Percentiles rank a stretch among this genome's conserved stretches.
Conservation (phyloP, 2,797 vertebrate species). For the Pachyuromys duprasi region DNA sequence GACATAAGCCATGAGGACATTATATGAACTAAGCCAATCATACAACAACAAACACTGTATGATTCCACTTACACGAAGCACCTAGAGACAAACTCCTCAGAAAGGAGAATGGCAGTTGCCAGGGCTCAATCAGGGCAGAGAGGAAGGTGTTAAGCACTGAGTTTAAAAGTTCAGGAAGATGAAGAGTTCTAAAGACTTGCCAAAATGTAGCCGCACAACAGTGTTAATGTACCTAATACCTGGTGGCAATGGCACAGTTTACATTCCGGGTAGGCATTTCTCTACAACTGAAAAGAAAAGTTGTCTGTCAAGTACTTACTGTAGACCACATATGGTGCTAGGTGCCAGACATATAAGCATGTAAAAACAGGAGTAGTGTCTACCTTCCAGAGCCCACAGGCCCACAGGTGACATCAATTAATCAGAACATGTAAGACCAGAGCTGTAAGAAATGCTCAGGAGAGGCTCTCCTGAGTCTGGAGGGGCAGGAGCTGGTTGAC, state of each 20-base stretch:
- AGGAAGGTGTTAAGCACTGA: not conserved
- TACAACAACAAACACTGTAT: not conserved
- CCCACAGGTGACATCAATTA: not conserved
- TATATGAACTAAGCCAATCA: not conserved
- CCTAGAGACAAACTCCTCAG: not conserved
- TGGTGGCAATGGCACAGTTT: not conserved
- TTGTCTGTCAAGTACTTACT: not conserved
- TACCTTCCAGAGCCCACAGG: not conserved
- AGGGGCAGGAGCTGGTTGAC: not conserved
- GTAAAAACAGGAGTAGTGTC: not conserved
- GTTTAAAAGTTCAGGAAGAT: not conserved
- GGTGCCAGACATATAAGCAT: not conserved
- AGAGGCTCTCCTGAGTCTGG: not conserved
- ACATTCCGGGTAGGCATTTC: not conserved
- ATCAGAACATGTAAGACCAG: not conserved
- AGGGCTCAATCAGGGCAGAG: not conserved
- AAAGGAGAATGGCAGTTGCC: not conserved
- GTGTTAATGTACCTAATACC: not conserved
- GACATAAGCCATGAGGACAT: not conserved
- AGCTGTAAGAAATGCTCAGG: not conserved
- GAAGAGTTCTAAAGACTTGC: not conserved
- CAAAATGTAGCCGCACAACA: not conserved
- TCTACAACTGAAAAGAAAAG: not conserved
- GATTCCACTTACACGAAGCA: not conserved
- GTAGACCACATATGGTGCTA: not conserved